phyloP scores from a whole-genome alignment of 1,140 invertebrate species.

The Trigoniulus corallinus region DNA sequence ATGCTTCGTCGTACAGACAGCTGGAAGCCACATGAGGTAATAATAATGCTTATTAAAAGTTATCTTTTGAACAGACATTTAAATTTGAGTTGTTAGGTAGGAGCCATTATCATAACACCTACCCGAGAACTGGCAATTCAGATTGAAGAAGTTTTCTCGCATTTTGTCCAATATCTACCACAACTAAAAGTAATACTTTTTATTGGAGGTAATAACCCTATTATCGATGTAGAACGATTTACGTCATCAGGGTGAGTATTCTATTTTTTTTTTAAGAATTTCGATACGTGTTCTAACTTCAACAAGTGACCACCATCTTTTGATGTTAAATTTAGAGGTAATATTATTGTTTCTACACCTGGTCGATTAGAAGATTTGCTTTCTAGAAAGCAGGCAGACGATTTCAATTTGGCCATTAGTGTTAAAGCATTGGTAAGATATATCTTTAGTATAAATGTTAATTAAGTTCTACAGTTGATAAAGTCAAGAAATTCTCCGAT shows the following conservation, averaged over 20 bases:
- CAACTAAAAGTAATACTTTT: constrained; percentile 36
- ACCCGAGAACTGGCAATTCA: constrained; percentile 84
- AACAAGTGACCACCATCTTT: too few relatives aligned
- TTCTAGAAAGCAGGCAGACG: constrained; percentile 31
- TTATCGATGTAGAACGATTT: constrained; percentile 50
- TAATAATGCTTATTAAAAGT: neutral
- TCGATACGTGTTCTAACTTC: too few relatives aligned
- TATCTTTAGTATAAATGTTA: neutral
- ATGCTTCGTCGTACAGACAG: constrained; percentile 38
- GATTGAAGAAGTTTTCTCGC: constrained; percentile 54
- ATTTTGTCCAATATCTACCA: constrained; percentile 37
- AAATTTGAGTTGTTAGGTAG: constrained; percentile 32
- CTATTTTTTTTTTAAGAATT: too few relatives aligned
- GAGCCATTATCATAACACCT: constrained; percentile 76
- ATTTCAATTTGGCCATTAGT: constrained; percentile 41
- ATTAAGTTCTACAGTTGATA: neutral
- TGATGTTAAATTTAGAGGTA: constrained; percentile 28
- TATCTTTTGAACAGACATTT: too few relatives aligned
- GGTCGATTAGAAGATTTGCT: constrained; percentile 81
- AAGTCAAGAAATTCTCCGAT: neutral
- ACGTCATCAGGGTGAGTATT: constrained; percentile 39
- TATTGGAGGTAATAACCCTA: constrained; percentile 57
- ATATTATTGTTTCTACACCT: constrained; percentile 82
- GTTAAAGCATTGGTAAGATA: constrained; percentile 51
- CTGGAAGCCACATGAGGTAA: constrained; percentile 8